Base-by-base conservation (phyloP, 1,140 invertebrate species). In the Aphaenogaster ashmeadi region DNA sequence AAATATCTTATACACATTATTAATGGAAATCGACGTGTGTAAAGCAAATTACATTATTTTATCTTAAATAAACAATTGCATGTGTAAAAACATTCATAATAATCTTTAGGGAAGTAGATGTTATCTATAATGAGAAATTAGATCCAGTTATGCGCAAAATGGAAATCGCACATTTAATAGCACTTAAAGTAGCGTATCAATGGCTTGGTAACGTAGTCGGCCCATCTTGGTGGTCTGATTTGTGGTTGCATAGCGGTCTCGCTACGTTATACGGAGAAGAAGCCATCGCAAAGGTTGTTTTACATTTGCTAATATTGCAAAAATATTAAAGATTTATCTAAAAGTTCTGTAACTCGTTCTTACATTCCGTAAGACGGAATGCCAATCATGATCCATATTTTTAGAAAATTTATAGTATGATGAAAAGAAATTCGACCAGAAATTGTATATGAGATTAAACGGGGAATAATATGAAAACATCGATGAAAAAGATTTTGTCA, bases 181-280 rank as follows among this genome's bases (percentile, higher is more conserved):
- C 96, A 5, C 97, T 97, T 80, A 97, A 97, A 93, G 96, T 97
- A 60, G 95, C 96, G 2, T 97, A 97, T 93, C 95, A 96, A 72
- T 96, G 96, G 96, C 96, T 97, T 90, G 96, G 97, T 4, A 96
- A 97, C 90, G 89, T 97, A 52, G 96, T 97, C 5, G 96, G 96
- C 38, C 95, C 96, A 72, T 93, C 94, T 83, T 97, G 96, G 96
- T 97, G 96, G 96, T 93, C 94, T 4, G 96, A 97, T 91, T 89
- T 97, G 2, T 97, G 97, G 97, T 93, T 97, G 2, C 97, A 97
- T 89, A 97, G 97, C 95, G 97, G 96, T 5, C 97, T 97, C 89
- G 97, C 97, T 0, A 96, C 96, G 87, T 97, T 96, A 87, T 97
- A 97, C 89, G 96, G 97, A 96, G 98, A 97, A 92, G 98, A 90